Evolutionary conservation across 2,113 vertebrate species (phyloP).

Genomic region (Gymnogyps californianus): DNA sequence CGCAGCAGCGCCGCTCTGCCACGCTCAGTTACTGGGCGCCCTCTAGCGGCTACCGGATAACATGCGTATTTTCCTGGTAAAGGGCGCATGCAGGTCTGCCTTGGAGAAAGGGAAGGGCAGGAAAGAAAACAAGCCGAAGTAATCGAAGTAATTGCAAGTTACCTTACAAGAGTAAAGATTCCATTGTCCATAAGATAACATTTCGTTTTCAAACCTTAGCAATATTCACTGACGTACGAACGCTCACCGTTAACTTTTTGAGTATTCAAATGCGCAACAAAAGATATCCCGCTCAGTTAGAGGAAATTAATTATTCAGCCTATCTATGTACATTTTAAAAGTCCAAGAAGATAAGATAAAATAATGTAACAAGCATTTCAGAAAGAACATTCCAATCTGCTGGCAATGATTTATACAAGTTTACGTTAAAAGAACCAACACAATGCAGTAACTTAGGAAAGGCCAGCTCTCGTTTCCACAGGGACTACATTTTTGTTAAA

Average conservation of each 20-base stretch:
- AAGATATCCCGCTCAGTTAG: not conserved
- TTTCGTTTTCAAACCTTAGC: not conserved
- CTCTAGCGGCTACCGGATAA: slow-evolving; percentile 47
- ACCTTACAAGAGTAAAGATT: not conserved
- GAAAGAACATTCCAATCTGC: not conserved
- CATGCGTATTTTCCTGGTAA: not conserved
- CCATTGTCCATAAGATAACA: not conserved
- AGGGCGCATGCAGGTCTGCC: not conserved
- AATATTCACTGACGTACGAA: not conserved
- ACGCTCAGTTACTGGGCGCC: slow-evolving; percentile 46
- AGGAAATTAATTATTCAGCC: not conserved
- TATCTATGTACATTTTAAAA: not conserved
- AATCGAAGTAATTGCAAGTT: not conserved
- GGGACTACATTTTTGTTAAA: not conserved
- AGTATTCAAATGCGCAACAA: not conserved
- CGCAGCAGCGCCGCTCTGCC: not conserved
- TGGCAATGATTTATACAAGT: not conserved
- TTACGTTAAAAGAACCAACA: not conserved
- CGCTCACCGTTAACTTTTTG: not conserved
- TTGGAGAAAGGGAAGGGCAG: not conserved
- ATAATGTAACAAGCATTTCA: not conserved
- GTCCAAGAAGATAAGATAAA: not conserved
- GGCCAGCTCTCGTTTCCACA: not conserved
- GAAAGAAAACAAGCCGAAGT: not conserved
- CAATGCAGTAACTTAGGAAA: not conserved